Evolutionary conservation across 2,113 vertebrate genomes (phyloP).

Genomic region (Martes martes): DNA sequence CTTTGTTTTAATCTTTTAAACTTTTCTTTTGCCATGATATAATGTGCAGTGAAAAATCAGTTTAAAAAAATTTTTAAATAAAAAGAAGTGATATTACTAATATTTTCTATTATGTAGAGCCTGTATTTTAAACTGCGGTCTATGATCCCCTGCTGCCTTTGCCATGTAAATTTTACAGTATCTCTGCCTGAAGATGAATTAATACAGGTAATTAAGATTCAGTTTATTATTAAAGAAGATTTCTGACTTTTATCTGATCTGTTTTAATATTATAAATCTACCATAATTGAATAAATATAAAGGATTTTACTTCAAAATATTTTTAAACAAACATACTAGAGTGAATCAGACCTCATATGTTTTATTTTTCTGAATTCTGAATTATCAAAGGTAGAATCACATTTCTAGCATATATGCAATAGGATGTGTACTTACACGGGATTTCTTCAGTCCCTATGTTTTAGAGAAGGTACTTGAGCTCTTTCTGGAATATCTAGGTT

Average conservation of each 20-base stretch:
- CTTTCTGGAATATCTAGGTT: not conserved
- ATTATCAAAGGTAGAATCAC: not conserved
- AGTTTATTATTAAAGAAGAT: not conserved
- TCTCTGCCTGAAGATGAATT: constrained; percentile 97
- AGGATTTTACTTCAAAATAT: not conserved
- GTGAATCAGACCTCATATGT: not conserved
- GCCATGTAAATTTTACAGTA: constrained; percentile 97
- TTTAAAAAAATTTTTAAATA: not conserved
- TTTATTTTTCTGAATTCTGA: not conserved
- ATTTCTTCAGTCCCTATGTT: not conserved
- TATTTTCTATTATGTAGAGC: constrained; percentile 85
- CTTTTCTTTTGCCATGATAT: not conserved
- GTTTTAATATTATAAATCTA: constrained; percentile 14
- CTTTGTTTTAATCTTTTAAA: not conserved
- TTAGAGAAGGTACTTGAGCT: not conserved
- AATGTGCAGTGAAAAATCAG: not conserved
- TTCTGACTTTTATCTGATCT: not conserved
- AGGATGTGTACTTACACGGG: not conserved
- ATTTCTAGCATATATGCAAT: not conserved
- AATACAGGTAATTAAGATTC: constrained; percentile 88
- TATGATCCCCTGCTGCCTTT: constrained; percentile 97
- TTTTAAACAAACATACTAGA: not conserved
- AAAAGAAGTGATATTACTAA: not conserved
- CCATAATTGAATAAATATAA: not conserved
- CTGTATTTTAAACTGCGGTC: constrained; percentile 98